Evolutionary conservation across 1,140 invertebrate species (phyloP).

Genomic region (Pemphigus obesinymphae): DNA sequence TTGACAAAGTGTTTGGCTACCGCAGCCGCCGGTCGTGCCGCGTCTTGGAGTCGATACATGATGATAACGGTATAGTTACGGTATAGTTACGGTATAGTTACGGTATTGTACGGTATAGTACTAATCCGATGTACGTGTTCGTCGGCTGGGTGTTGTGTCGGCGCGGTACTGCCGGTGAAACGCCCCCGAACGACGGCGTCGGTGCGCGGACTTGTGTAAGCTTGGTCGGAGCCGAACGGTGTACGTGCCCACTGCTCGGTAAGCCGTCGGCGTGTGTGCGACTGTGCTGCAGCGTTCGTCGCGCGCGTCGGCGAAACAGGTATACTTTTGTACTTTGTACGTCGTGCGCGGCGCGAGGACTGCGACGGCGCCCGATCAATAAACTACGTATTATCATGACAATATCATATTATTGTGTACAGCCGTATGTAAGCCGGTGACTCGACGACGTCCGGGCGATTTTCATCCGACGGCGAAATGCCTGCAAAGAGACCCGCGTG

Average conservation of each 20-base stretch:
- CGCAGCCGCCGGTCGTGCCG: not conserved
- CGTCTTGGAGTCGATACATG: not conserved
- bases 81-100: not conserved
- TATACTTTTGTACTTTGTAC: too few relatives aligned
- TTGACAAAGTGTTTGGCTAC: slow-evolving; percentile 1
- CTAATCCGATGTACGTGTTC: not conserved
- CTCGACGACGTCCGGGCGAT: too few relatives aligned
- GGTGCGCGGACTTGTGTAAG: not conserved
- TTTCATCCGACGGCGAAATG: too few relatives aligned
- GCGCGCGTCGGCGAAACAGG: not conserved
- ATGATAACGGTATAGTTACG: too few relatives aligned
- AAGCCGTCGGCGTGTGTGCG: not conserved
- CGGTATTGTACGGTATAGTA: not conserved
- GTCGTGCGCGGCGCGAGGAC: not conserved
- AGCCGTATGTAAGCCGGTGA: too few relatives aligned
- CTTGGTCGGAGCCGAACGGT: not conserved
- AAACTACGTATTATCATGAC: not conserved
- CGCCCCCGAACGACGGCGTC: not conserved
- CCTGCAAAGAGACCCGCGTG: too few relatives aligned
- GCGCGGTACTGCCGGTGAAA: too few relatives aligned
- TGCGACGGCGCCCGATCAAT: not conserved
- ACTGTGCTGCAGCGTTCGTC: not conserved
- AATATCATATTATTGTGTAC: not conserved
- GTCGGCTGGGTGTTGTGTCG: not conserved
- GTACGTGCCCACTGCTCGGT: too few relatives aligned